These are phyloP conservation scores for Heliconius hewitsoni DNA, from an alignment of 1,140 invertebrate species.

Conservation along the genomic window DNA sequence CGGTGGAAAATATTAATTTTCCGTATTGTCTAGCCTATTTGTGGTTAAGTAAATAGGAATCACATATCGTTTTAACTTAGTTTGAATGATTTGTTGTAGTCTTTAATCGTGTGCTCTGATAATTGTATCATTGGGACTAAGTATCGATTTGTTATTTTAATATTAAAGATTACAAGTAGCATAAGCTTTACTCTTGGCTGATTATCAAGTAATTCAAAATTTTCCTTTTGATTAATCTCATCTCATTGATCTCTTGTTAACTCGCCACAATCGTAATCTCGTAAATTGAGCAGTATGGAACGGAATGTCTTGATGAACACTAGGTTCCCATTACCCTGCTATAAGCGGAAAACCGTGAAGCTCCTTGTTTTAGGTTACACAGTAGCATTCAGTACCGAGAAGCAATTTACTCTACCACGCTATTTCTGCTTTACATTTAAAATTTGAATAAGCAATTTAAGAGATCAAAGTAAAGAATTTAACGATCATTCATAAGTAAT, in stretches of 20 bases:
- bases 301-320: no score
- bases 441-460: background rate
- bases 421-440: background rate
- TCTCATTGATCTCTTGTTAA: no score
- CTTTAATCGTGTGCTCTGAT: background rate
- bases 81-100: background rate
- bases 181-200: no score
- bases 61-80: background rate
- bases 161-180: background rate
- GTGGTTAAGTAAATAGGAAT: background rate
- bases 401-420: background rate
- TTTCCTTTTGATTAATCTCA: no score
- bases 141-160: background rate
- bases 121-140: background rate
- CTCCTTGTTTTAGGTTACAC: no score
- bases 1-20: slow-evolving; percentile 14
- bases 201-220: no score
- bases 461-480: background rate
- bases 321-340: no score
- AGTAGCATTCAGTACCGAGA: background rate
- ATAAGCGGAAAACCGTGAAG: no score
- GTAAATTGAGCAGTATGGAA: no score
- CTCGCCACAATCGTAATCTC: no score
- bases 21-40: slow-evolving; percentile 27
- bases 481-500: slow-evolving; percentile 3